These are phyloP conservation scores for Pyrrhosoma nymphula DNA, from an alignment of 2,888 invertebrate species.

Conservation along the genomic window DNA sequence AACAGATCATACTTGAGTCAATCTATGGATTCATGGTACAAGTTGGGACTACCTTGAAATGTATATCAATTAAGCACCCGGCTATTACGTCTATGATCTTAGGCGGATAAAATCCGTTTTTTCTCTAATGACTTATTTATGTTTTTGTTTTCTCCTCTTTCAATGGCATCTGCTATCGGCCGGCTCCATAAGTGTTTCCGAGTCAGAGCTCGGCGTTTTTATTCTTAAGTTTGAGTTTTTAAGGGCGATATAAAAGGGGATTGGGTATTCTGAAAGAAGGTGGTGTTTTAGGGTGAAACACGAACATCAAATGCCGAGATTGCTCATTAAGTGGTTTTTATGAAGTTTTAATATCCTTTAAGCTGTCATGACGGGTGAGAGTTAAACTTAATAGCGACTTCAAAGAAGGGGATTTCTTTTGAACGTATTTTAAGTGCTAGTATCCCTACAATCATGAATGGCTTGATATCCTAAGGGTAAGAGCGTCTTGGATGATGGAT, in stretches of 20 bases:
- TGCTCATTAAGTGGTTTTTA: constrained; percentile 17
- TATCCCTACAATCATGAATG: neutral
- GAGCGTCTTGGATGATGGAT: neutral
- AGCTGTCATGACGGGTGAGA: neutral
- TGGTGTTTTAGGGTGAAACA: neutral
- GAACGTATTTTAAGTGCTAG: neutral
- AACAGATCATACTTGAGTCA: too few relatives aligned
- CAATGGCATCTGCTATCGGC: neutral
- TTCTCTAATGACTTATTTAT: neutral
- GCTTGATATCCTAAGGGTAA: neutral
- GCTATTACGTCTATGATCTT: neutral
- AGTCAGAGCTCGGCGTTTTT: neutral
- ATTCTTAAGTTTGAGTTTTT: neutral
- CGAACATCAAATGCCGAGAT: neutral
- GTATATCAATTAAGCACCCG: too few relatives aligned
- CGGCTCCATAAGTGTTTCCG: neutral
- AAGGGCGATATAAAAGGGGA: neutral
- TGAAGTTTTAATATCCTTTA: constrained; percentile 2
- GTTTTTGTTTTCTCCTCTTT: neutral
- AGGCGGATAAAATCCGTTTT: neutral
- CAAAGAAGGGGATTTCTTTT: neutral
- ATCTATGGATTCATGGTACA: too few relatives aligned
- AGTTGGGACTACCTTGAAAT: too few relatives aligned
- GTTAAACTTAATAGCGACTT: neutral
- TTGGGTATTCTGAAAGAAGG: neutral